Base-by-base conservation (phyloP, 2,113 vertebrate species). In the Speoplatyrhinus poulsoni region DNA sequence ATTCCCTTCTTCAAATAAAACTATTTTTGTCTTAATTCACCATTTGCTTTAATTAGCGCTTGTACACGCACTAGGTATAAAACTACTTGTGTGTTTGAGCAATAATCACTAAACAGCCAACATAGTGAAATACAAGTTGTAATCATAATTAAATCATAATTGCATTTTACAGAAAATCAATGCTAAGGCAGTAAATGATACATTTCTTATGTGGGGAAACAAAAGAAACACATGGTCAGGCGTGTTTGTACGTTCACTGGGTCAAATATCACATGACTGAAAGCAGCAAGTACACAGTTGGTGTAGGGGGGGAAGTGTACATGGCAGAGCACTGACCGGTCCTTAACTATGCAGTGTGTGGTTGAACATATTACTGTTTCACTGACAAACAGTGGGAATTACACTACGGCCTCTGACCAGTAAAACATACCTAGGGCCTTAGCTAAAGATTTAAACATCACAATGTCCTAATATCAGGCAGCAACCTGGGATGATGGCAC, bases 1-100 rank as follows among this genome's bases (percentile, higher is more conserved):
- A 78, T 72, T 73, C 69, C 6, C 17, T 71, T 16, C 4, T 50
- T 72, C 15, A 60, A 80, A 80, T 72, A 82, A 80, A 89, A 86
- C 12, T 76, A 80, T 81, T 73, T 86, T 83, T 52, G 69, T 12
- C 19, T 12, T 64, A 9, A 32, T 33, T 59, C 26, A 60, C 26
- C 4, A 15, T 52, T 1, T 33, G 26, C 16, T 50, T 16, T 15
- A 17, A 17, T 10, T 16, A 50, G 49, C 9, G 13, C 13, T 13
- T 54, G 17, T 16, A 56, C 53, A 56, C 16, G 15, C 54, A 56
- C 8, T 26, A 2, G 0, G 26, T 26, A 26, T 26, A 41, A 41
- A 41, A 8, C 36, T 5, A 6, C 7, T 41, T 53, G n/a, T 3
- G 3, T 15, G 50, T 52, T 15, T 52, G 5, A 16, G 8, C 8